Percentiles rank a stretch among this genome's conserved stretches.
Evolutionary conservation across 2,113 vertebrate genomes (phyloP).

Genomic region (Cynoglossus semilaevis): DNA sequence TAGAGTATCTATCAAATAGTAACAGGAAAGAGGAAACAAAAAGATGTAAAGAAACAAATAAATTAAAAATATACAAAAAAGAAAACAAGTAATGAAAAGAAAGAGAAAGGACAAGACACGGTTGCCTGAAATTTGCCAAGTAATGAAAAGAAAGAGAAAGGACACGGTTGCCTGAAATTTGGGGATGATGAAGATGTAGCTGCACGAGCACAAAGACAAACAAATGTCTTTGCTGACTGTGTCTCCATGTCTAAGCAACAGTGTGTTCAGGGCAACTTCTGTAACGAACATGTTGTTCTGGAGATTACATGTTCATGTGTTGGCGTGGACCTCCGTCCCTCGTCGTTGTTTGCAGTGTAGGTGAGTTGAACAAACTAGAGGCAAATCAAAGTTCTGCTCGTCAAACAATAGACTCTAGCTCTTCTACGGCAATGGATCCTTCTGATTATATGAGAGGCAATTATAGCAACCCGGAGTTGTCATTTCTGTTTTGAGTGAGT

Average conservation of each 20-base stretch:
- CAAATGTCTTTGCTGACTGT: slow-evolving; percentile 46
- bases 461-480: slow-evolving; percentile 48
- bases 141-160: background rate
- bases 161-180: slow-evolving; percentile 32
- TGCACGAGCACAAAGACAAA: slow-evolving; percentile 33
- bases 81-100: slow-evolving; percentile 20
- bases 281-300: slow-evolving; percentile 34
- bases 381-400: slow-evolving; percentile 12
- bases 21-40: background rate
- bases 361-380: slow-evolving; percentile 5
- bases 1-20: slow-evolving; percentile 4
- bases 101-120: slow-evolving; percentile 6
- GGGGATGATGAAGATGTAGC: slow-evolving; percentile 56
- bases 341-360: background rate
- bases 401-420: slow-evolving; percentile 22
- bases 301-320: slow-evolving; percentile 1
- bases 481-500: slow-evolving; percentile 52
- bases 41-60: no score
- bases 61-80: no score
- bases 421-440: background rate
- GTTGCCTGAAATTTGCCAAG: slow-evolving; percentile 12
- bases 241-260: slow-evolving; percentile 40
- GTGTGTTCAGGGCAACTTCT: slow-evolving; percentile 35
- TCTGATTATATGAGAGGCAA: slow-evolving; percentile 27
- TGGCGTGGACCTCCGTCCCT: background rate